Evolutionary conservation across 2,113 vertebrate species (phyloP), one percentile per base, ranked within the genome.

Genomic region (Turdus rufiventris): DNA sequence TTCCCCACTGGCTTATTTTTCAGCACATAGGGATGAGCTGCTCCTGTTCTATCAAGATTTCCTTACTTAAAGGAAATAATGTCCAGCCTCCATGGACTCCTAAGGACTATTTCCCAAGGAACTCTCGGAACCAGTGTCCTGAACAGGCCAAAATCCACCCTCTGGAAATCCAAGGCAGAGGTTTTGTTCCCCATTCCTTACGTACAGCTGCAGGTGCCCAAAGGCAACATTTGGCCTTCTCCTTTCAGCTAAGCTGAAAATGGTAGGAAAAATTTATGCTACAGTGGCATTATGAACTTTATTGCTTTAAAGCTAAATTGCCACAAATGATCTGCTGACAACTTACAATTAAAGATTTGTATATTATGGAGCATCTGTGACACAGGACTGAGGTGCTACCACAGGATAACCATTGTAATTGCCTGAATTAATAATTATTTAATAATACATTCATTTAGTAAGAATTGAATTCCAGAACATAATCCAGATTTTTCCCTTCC

Each of bases 221-320:
- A 88, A 83, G 71, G 71, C 54, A 84, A 31, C 17, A 33, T 80
- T 65, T 89, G 34, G 14, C 33, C 48, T 40, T 79, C 31, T 91
- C 10, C 28, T 91, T 89, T 91, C 62, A 84, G 57, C 60, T 89
- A 83, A 93, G 53, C 31, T 85, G 61, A 85, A 89, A 88, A 92
- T 63, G 36, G 21, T 73, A 60, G 42, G 38, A 45, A 54, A 93
- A 94, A 68, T n/a, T 45, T 62, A 65, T 81, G 15, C 70, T 71
- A 36, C 16, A 48, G 16, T 50, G 15, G 9, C 60, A 72, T 80
- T 83, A 91, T 92, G 68, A 87, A 61, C 43, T 82, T 93, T 57
- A 92, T 91, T 92, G 25, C 28, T 83, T 93, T 74, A 82, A 61
- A 82, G n/a, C 11, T 91, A 50, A 73, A 63, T 91, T 91, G 38